Evolutionary conservation across 2,888 invertebrate genomes (phyloP).

Genomic region (Clostera curtula): DNA sequence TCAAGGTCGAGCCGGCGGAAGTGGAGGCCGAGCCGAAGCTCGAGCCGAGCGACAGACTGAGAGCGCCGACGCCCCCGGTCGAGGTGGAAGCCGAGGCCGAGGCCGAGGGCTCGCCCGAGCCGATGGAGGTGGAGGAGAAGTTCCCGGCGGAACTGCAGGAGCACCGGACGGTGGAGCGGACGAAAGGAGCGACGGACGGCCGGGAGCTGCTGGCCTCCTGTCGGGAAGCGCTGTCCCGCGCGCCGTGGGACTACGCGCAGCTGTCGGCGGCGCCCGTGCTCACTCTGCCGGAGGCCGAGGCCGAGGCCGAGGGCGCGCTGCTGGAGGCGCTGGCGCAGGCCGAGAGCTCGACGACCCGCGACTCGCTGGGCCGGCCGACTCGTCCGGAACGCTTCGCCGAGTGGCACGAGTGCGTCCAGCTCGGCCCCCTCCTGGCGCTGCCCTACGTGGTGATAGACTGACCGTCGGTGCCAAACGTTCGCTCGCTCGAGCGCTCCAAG

Average conservation of each 20-base stretch:
- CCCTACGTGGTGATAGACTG: constrained; percentile 98
- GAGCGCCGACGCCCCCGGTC: constrained; percentile 11
- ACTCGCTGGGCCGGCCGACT: constrained; percentile 41
- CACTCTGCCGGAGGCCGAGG: constrained; percentile 20
- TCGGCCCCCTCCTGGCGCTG: constrained; percentile 92
- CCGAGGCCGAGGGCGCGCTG: constrained; percentile 17
- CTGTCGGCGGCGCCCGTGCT: constrained; percentile 39
- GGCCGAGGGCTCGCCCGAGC: constrained; percentile 15
- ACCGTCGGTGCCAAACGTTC: constrained; percentile 32
- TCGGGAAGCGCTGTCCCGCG: constrained; percentile 21
- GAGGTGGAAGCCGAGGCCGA: constrained; percentile 11
- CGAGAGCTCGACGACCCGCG: constrained; percentile 17
- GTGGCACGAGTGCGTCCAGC: constrained; percentile 92
- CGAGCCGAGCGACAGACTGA: constrained; percentile 21
- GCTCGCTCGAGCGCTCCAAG: constrained; percentile 36
- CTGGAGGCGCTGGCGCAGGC: constrained; percentile 12
- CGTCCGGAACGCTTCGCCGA: constrained; percentile 80
- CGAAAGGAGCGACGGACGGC: constrained; percentile 50
- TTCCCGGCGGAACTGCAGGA: constrained; percentile 23
- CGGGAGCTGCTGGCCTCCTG: constrained; percentile 37
- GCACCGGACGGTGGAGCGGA: constrained; percentile 59
- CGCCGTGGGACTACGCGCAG: constrained; percentile 40
- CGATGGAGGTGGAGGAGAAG: constrained; percentile 14
- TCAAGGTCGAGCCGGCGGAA: constrained; percentile 7
- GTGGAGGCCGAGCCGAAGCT: constrained; percentile 7